A percentile compares a stretch with the other conserved stretches of the same genome.
phyloP scores from a whole-genome alignment of 1,140 invertebrate species.

The Telenomus remus region DNA sequence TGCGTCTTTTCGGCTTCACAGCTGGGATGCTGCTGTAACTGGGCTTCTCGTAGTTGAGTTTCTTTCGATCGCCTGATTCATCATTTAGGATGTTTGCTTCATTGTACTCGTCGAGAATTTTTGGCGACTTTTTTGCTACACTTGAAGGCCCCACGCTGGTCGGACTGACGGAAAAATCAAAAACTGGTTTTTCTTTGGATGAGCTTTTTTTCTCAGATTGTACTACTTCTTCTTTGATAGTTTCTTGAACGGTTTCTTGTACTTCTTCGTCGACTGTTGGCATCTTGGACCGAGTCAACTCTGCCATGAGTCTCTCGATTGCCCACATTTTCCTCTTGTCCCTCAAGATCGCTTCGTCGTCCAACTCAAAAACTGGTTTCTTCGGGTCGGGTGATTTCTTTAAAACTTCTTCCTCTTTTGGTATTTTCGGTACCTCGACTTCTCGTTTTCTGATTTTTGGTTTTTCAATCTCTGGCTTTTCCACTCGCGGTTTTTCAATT shows the following conservation, averaged over 20 bases:
- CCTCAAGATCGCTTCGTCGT: conserved; percentile 53
- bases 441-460: neutral
- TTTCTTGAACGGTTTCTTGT: neutral
- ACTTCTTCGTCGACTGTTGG: neutral
- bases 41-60: conserved; percentile 49
- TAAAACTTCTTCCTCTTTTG: too few species aligned
- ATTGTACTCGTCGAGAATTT: conserved; percentile 66
- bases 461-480: neutral
- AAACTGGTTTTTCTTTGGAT: conserved; percentile 30
- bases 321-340: conserved; percentile 72
- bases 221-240: too few species aligned
- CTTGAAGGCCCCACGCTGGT: conserved; percentile 37
- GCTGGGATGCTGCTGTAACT: conserved; percentile 61
- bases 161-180: conserved; percentile 45
- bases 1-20: conserved; percentile 36
- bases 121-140: conserved; percentile 59
- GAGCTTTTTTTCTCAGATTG: neutral
- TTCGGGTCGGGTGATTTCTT: too few species aligned
- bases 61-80: conserved; percentile 6
- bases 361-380: conserved; percentile 13
- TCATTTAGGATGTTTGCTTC: conserved; percentile 68
- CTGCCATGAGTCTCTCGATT: conserved; percentile 67
- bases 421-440: neutral
- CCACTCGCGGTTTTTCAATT: too few species aligned
- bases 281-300: conserved; percentile 63